Evolutionary conservation across 2,113 vertebrate species (phyloP).

Genomic region (Zosterops hypoxanthus): DNA sequence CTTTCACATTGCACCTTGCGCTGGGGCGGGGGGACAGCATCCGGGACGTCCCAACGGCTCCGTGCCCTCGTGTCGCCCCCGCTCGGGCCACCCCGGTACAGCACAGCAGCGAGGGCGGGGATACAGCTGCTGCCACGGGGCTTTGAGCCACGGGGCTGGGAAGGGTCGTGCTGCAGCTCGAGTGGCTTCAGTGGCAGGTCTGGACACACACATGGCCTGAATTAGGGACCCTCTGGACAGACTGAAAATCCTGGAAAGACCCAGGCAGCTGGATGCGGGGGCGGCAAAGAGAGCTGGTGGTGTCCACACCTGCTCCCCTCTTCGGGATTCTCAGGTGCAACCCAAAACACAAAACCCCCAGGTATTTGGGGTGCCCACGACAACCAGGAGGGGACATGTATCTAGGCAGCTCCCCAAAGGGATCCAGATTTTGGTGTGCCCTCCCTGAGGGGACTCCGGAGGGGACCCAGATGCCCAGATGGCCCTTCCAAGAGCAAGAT

Average conservation of each 20-base stretch:
- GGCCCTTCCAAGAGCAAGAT: neutral
- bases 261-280: neutral
- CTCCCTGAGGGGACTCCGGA: fast-evolving
- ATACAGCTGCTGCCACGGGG: neutral
- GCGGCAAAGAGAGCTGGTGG: neutral
- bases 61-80: fast-evolving
- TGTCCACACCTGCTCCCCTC: neutral
- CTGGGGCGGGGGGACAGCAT: neutral
- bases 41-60: too few relatives aligned
- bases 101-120: neutral
- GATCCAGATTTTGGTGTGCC: neutral
- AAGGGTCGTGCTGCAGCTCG: neutral
- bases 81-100: too few relatives aligned
- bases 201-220: neutral
- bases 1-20: neutral
- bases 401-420: neutral
- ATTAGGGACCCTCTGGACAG: neutral
- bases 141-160: neutral
- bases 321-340: neutral
- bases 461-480: neutral
- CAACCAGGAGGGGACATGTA: neutral
- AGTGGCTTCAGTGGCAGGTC: neutral
- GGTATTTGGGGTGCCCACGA: neutral
- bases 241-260: neutral
- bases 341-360: neutral